phyloP scores from a whole-genome alignment of 30 jellyfish, hydroid and myxozoan species.

The Calvadosia cruxmelitensis region DNA sequence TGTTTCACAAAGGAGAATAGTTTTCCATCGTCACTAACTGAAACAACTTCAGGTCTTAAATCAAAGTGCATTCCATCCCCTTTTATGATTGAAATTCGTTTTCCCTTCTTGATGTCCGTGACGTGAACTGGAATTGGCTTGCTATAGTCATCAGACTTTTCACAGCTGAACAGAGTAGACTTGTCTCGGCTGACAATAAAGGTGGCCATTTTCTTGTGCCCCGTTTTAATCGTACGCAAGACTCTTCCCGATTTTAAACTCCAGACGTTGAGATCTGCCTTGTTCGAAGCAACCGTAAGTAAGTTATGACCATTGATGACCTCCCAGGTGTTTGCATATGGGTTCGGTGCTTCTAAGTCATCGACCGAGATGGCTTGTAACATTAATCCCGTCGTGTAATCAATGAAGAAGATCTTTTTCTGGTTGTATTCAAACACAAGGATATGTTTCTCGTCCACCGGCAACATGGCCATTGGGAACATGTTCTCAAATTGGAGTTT shows the following conservation, averaged over 20 bases:
- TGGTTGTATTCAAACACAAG: slow-evolving; percentile 32
- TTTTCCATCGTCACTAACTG: slow-evolving; percentile 32
- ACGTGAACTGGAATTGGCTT: slow-evolving; percentile 17
- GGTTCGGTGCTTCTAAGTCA: slow-evolving; percentile 34
- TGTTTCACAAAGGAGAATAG: background rate
- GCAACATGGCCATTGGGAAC: slow-evolving; percentile 36
- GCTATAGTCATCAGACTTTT: background rate
- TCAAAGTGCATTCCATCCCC: slow-evolving; percentile 26
- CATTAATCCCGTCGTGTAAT: slow-evolving; percentile 6
- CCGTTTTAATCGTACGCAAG: slow-evolving; percentile 36
- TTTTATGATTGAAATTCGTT: slow-evolving; percentile 8
- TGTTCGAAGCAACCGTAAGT: slow-evolving; percentile 17
- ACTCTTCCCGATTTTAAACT: slow-evolving; percentile 32
- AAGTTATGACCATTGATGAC: slow-evolving; percentile 15
- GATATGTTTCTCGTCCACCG: slow-evolving; percentile 20
- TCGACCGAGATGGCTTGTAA: background rate
- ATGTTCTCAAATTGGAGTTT: slow-evolving; percentile 23
- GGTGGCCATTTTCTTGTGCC: slow-evolving; percentile 13
- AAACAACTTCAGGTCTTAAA: slow-evolving; percentile 25
- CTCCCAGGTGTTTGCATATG: slow-evolving; percentile 47
- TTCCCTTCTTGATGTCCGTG: slow-evolving; percentile 21
- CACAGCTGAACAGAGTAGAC: slow-evolving; percentile 2
- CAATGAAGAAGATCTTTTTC: slow-evolving; percentile 23
- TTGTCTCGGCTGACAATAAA: slow-evolving; percentile 35
- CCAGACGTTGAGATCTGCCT: slow-evolving; percentile 23